Conservation (phyloP, 2,888 invertebrate species). For the Priocnemis perturbator region DNA sequence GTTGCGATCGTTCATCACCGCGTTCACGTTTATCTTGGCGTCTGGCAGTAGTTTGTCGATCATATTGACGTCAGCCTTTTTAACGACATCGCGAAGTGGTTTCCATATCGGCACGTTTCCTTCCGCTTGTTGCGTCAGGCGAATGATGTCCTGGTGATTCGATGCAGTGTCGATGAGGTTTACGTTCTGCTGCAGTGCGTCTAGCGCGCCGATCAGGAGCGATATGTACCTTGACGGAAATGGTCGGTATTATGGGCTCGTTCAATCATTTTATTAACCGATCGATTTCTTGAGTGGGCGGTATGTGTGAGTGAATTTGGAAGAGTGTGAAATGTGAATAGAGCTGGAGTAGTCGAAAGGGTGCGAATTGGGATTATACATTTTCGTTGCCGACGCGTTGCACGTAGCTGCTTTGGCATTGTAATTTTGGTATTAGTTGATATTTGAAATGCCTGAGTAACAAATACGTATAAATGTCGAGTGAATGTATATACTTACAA, state of each 20-base stretch:
- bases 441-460: too few species aligned
- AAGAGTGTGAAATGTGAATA: too few species aligned
- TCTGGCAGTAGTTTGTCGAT: constrained; percentile 58
- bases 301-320: too few species aligned
- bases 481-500: constrained; percentile 45
- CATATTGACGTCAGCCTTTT: constrained; percentile 39
- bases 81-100: constrained; percentile 57
- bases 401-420: background rate
- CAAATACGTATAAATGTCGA: background rate
- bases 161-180: constrained; percentile 56
- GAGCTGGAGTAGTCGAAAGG: too few species aligned
- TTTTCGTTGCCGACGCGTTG: background rate
- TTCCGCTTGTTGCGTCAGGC: constrained; percentile 58
- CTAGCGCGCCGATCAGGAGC: constrained; percentile 54
- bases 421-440: too few species aligned
- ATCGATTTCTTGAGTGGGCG: too few species aligned
- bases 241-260: background rate
- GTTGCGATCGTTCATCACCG: constrained; percentile 50
- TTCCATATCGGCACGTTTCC: constrained; percentile 66
- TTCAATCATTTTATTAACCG: too few species aligned
- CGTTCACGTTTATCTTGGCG: constrained; percentile 67
- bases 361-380: too few species aligned
- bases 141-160: constrained; percentile 53
- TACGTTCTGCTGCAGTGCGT: constrained; percentile 56
- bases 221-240: constrained; percentile 52